Evolutionary conservation across 1,140 invertebrate genomes (phyloP), one percentile per base, ranked within the genome.

Genomic region (Drosophila micromelanica): DNA sequence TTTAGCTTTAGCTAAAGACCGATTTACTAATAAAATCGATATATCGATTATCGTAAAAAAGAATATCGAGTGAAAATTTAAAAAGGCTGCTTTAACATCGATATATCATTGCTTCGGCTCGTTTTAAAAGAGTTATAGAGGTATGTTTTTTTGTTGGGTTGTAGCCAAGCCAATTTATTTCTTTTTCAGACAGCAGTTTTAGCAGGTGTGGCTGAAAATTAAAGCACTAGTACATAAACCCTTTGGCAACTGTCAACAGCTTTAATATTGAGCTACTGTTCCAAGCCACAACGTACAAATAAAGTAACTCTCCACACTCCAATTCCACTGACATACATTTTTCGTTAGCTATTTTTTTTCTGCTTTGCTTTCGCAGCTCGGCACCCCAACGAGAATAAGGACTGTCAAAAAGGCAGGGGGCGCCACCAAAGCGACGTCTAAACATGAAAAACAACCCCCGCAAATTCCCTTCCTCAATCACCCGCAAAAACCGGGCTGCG

Each of bases 241-340:
- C 12, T 20, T 40, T 70, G 37, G 56, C 69, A 69, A 74, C 63
- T 82, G 79, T 74, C 79, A 81, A 82, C 70, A 74, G 78, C 71
- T 78, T 82, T 67, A 52, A 76, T 59, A 82, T 78, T 78, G 64
- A 75, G 60, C 45, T 46, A 13, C 15, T 55, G n/a, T 43, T 11
- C 15, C 27, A 15, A 60, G 27, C 61, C 60, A 77, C 63, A 73
- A 45, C 76, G 27, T 46, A 79, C 51, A 69, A 68, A 78, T 73
- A 56, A 78, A 43, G 30, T 59, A 20, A 43, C 17, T 40, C 46
- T 17, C 76, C 40, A 35, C 64, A 40, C 64, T 59, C 78, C 60
- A 35, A 62, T 60, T 23, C 38, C 37, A 60, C 68, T 82, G 79
- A 78, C 79, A 81, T 63, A 81, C 74, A 78, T 81, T 81, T 81